A percentile compares a stretch with the other conserved stretches of the same genome.
Evolutionary conservation across 2,113 vertebrate species (phyloP).

Genomic region (Chaetodon auriga): DNA sequence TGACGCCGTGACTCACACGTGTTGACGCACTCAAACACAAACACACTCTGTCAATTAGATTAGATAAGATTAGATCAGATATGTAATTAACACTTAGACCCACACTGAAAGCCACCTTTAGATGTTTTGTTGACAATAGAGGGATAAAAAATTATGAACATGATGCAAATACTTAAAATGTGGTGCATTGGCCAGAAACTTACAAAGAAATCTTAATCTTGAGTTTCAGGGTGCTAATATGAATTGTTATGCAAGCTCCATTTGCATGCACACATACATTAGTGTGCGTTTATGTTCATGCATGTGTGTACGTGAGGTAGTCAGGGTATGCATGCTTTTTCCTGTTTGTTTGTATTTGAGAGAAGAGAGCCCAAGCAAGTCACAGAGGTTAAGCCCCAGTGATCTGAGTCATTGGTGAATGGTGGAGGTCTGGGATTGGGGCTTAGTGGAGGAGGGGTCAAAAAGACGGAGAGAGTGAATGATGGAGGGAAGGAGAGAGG

Average conservation of each 20-base stretch:
- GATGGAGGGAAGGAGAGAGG: conserved; percentile 63
- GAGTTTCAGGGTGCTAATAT: neutral
- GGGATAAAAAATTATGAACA: neutral
- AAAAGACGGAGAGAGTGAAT: conserved; percentile 66
- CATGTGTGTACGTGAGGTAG: conserved; percentile 17
- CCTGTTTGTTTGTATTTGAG: conserved; percentile 74
- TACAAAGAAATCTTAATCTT: neutral
- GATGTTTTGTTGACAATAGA: conserved; percentile 53
- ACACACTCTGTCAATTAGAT: conserved; percentile 54
- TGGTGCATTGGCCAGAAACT: neutral
- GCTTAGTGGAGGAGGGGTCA: conserved; percentile 71
- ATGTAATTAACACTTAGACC: conserved; percentile 45
- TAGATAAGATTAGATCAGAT: conserved; percentile 59
- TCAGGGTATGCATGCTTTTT: conserved; percentile 43
- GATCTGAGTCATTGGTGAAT: conserved; percentile 72
- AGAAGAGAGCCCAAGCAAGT: conserved; percentile 57
- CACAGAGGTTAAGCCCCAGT: conserved; percentile 71
- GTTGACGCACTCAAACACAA: conserved; percentile 32
- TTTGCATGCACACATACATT: neutral
- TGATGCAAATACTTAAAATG: conserved; percentile 14
- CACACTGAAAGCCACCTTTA: conserved; percentile 23
- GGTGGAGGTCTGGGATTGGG: conserved; percentile 67
- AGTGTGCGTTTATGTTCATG: neutral
- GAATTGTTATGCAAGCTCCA: conserved; percentile 1
- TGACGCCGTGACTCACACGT: conserved; percentile 65